Base-by-base conservation (phyloP, 2,797 vertebrate species). In the Florisuga fusca region DNA sequence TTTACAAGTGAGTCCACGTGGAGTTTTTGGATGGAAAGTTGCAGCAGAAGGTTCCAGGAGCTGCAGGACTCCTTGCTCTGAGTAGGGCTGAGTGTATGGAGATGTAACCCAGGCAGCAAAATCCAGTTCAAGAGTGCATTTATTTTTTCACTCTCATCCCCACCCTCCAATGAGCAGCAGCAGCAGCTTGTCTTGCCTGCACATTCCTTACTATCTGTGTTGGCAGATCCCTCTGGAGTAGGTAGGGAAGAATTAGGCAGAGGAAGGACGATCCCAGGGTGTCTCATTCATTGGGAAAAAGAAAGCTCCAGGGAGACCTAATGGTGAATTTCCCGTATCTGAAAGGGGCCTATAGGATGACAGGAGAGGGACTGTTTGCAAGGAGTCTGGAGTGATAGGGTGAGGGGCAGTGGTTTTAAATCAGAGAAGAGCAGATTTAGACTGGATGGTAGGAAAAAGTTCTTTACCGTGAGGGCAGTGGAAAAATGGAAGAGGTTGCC, bases 21-120 rank as follows among this genome's bases (percentile, higher is more conserved):
- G 93, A 96, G 67, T 27, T 95, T 87, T 86, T 88, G 89, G 93
- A 96, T 94, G 95, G 96, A 96, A 96, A 96, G 67, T 93, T 84
- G 85, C 46, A 80, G 81, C 69, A 91, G 83, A 68, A 73, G 62
- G 50, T 96, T 96, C 91, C 89, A 93, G 94, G 82, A 81, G 34
- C 73, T 92, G 68, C 76, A 92, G 89, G 73, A 76, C 89, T 94
- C 90, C 85, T 89, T 93, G 67, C 71, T 20, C 31, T 0, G 1
- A 86, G 81, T 64, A 0, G 2, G 67, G 76, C 62, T 93, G 93
- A 95, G 96, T 96, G 91, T 91, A 51, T 17, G 64, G 91, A 95
- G 96, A 97, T 83, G 89, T 84, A 96, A 94, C 88, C 81, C 96
- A 96, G 97, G 88, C 92, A 97, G 79, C 59, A 79, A 86, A 75